phyloP scores from a whole-genome alignment of 2,888 invertebrate species.

The Athalia rosae region DNA sequence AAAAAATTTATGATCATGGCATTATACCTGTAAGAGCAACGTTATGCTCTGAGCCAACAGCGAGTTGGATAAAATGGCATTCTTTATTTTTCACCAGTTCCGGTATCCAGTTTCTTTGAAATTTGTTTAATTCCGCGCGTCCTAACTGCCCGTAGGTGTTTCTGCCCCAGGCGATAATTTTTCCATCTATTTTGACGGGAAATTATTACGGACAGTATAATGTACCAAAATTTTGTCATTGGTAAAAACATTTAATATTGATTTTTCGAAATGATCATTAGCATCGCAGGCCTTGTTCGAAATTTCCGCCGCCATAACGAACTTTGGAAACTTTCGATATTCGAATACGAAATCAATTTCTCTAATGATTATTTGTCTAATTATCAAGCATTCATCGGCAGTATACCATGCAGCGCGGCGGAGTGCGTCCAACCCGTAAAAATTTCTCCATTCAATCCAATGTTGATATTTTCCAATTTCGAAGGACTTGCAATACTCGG shows the following conservation, averaged over 20 bases:
- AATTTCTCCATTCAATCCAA: slow-evolving; percentile 75
- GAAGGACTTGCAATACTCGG: slow-evolving; percentile 71
- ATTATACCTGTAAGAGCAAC: slow-evolving; percentile 77
- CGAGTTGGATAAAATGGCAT: slow-evolving; percentile 76
- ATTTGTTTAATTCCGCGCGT: slow-evolving; percentile 61
- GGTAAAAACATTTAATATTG: neutral
- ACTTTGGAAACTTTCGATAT: neutral
- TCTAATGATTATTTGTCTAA: too few species aligned
- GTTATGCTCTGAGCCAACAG: slow-evolving; percentile 88
- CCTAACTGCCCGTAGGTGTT: slow-evolving; percentile 89
- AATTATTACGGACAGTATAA: slow-evolving; percentile 62
- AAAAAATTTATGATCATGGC: slow-evolving; percentile 2
- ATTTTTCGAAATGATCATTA: neutral
- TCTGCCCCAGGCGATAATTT: slow-evolving; percentile 85
- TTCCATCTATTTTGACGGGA: slow-evolving; percentile 71
- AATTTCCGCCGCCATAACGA: neutral
- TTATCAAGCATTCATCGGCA: too few species aligned
- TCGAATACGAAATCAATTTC: neutral
- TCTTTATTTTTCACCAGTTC: slow-evolving; percentile 70
- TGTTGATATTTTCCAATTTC: slow-evolving; percentile 76
- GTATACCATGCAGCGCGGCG: slow-evolving; percentile 73
- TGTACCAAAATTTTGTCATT: slow-evolving; percentile 68
- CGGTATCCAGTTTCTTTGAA: slow-evolving; percentile 56
- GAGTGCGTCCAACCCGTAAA: slow-evolving; percentile 89
- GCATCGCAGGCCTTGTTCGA: neutral